A percentile compares a stretch with the other conserved stretches of the same genome.
Conservation (phyloP, 2,113 vertebrate genomes). For the Porphyrio hochstetteri region DNA sequence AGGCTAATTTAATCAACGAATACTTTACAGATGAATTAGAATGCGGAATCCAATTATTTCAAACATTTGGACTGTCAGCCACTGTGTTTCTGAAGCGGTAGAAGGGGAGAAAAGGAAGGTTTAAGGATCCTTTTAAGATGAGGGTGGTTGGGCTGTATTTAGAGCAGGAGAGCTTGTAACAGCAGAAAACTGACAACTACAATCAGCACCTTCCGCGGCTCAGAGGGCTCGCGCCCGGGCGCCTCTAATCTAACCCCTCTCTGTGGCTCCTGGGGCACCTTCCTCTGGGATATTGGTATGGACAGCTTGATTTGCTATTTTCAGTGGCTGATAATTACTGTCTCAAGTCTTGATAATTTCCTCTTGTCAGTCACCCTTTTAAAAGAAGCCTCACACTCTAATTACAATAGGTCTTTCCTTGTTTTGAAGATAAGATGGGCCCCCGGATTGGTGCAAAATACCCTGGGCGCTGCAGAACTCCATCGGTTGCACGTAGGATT, state of each 20-base stretch:
- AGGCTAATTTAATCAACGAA: conserved; percentile 97
- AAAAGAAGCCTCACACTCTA: not conserved
- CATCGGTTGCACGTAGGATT: accelerated
- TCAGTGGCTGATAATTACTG: not conserved
- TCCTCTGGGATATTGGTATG: not conserved
- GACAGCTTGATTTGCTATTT: conserved; percentile 22
- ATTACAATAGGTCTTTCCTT: not conserved
- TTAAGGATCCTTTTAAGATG: conserved; percentile 52
- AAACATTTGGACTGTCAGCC: conserved; percentile 83
- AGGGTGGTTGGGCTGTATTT: conserved; percentile 52
- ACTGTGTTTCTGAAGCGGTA: conserved; percentile 28
- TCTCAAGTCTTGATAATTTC: not conserved
- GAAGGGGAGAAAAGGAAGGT: not conserved
- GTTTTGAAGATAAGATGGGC: not conserved
- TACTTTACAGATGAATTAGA: conserved; percentile 96
- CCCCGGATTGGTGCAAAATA: not conserved
- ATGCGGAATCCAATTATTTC: conserved; percentile 95
- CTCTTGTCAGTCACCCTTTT: not conserved
- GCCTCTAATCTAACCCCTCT: not conserved
- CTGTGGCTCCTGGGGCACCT: not conserved
- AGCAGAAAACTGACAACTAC: conserved; percentile 53
- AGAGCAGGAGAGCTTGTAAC: conserved; percentile 23
- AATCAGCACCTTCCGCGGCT: conserved; percentile 55
- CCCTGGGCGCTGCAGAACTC: not conserved
- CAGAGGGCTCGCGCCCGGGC: not conserved